Evolutionary conservation across 2,797 vertebrate species (phyloP), one percentile per base, ranked within the genome.

Genomic region (Argya squamiceps): DNA sequence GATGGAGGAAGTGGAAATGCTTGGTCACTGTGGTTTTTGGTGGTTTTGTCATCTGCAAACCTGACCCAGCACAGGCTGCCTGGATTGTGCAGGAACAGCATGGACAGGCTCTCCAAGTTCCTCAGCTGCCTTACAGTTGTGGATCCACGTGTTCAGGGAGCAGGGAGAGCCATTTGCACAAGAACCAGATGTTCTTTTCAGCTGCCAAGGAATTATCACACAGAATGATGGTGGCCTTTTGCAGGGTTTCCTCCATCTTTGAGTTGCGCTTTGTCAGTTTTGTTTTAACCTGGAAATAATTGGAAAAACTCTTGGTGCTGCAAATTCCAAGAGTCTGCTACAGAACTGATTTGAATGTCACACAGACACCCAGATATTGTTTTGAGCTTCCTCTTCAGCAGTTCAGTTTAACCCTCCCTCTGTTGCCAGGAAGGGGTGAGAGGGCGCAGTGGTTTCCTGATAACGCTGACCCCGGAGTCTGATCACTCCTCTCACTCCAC

Each of bases 141-240:
- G n/a, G 68, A 80, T 37, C 37, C 24, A 2, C 5, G 26, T 36
- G 65, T 64, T 75, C 69, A 75, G 82, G 29, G 74, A 56, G 4
- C 47, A n/a, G 67, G 88, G 76, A 74, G 85, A 69, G 71, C 92
- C 70, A 49, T 67, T 32, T 58, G 49, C 69, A 24, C 39, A 41
- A 62, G 91, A 93, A 44, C 77, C 64, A 59, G 50, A n/a, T 79
- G 85, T 91, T 81, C 18, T 88, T 92, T 88, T 79, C 71, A 93
- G 27, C 92, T 95, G 47, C 85, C 86, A 17, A 84, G 92, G 92
- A 94, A 32, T 74, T 49, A 36, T 13, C 89, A 73, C 75, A 62
- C 77, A 79, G 69, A 49, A 44, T 26, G 44, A 1, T 0, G 0
- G 15, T 81, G 92, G 20, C 49, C 47, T 71, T 88, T 39, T 12